Percentiles rank a stretch among this genome's conserved stretches.
These are phyloP conservation scores for Poecilia latipinna DNA, from an alignment of 2,113 vertebrate species.

Conservation along the genomic window DNA sequence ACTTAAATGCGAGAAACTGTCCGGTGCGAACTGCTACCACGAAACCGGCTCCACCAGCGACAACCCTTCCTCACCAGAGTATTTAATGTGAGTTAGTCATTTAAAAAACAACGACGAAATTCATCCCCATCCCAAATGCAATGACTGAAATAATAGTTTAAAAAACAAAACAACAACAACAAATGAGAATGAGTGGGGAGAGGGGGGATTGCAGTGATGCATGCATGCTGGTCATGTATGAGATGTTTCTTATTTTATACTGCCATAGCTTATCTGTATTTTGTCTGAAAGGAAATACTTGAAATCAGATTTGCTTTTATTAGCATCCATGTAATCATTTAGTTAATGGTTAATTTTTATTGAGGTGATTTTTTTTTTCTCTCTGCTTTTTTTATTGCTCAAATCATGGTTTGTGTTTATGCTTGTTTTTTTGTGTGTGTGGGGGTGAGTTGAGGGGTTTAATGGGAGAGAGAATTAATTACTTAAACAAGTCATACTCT, in stretches of 20 bases:
- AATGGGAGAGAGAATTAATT: slow-evolving; percentile 31
- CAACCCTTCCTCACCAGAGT: slow-evolving; percentile 94
- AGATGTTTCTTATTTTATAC: slow-evolving; percentile 65
- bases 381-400: slow-evolving; percentile 51
- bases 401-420: slow-evolving; percentile 55
- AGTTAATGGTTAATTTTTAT: slow-evolving; percentile 43
- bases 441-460: too few species aligned
- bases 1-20: slow-evolving; percentile 94
- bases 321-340: slow-evolving; percentile 41
- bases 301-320: slow-evolving; percentile 71
- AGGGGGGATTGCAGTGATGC: slow-evolving; percentile 45
- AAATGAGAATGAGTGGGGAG: background rate
- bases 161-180: slow-evolving; percentile 38
- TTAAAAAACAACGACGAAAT: too few species aligned
- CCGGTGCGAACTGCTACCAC: slow-evolving; percentile 90
- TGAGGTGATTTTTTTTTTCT: slow-evolving; percentile 54
- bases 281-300: slow-evolving; percentile 68
- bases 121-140: slow-evolving; percentile 22
- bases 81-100: slow-evolving; percentile 88
- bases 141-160: slow-evolving; percentile 34
- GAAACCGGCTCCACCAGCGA: slow-evolving; percentile 93
- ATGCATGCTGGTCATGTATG: slow-evolving; percentile 81
- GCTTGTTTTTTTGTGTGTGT: slow-evolving; percentile 2
- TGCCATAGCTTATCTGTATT: slow-evolving; percentile 58
- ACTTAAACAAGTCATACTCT: slow-evolving; percentile 11